Evolutionary conservation across 1,140 invertebrate genomes (phyloP).

Genomic region (Nylanderia fulva): DNA sequence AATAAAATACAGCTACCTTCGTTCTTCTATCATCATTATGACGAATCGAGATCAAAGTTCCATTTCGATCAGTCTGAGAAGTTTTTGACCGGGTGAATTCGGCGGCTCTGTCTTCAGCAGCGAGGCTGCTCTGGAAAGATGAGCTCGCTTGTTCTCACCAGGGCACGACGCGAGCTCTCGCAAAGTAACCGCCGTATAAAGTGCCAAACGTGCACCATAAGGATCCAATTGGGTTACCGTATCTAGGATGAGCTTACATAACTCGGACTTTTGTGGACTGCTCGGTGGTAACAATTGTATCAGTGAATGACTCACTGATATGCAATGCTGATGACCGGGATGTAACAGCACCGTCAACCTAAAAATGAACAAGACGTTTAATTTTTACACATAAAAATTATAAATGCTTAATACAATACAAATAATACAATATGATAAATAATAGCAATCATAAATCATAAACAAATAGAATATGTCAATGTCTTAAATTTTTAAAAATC

Average conservation of each 20-base stretch:
- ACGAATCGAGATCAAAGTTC: slow-evolving; percentile 58
- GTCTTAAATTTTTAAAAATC: neutral
- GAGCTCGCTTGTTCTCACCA: slow-evolving; percentile 83
- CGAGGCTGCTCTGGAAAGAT: slow-evolving; percentile 83
- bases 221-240: slow-evolving; percentile 90
- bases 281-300: slow-evolving; percentile 89
- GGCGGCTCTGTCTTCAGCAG: slow-evolving; percentile 85
- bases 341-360: slow-evolving; percentile 90
- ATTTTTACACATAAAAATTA: neutral
- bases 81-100: slow-evolving; percentile 85
- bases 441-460: too few relatives aligned
- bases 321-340: slow-evolving; percentile 93
- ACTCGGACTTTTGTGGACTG: slow-evolving; percentile 87
- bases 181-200: slow-evolving; percentile 91
- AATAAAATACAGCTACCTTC: neutral
- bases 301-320: slow-evolving; percentile 92
- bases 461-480: too few relatives aligned
- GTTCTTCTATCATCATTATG: neutral
- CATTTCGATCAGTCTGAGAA: slow-evolving; percentile 81
- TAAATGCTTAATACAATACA: too few relatives aligned
- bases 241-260: slow-evolving; percentile 89
- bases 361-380: slow-evolving; percentile 50
- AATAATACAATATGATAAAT: too few relatives aligned
- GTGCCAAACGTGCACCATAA: slow-evolving; percentile 88
- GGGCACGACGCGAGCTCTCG: slow-evolving; percentile 89